These are phyloP conservation scores for Pseudocheirus occidentalis DNA, from an alignment of 2,797 vertebrate genomes.

Conservation along the genomic window DNA sequence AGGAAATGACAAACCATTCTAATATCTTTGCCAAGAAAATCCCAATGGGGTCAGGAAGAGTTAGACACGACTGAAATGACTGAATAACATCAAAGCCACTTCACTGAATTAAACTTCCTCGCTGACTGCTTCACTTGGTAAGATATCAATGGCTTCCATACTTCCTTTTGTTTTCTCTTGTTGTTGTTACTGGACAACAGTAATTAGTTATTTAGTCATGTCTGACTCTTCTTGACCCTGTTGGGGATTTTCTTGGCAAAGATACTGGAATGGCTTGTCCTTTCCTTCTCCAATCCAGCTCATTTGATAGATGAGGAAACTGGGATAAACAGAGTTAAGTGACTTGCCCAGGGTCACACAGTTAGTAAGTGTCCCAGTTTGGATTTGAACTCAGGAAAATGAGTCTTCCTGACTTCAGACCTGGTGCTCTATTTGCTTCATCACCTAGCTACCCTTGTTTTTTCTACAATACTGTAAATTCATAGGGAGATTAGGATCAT, in stretches of 20 bases:
- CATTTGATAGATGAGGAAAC: not conserved
- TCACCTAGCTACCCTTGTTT: not conserved
- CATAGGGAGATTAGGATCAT: not conserved
- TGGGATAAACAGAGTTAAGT: not conserved
- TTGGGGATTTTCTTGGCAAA: not conserved
- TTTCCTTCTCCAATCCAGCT: not conserved
- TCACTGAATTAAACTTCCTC: not conserved
- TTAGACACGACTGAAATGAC: not conserved
- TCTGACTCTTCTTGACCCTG: not conserved
- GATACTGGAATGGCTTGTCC: too few relatives aligned
- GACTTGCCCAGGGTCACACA: not conserved
- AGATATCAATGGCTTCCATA: not conserved
- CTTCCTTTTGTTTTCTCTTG: not conserved
- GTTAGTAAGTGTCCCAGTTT: not conserved
- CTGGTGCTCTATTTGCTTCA: not conserved
- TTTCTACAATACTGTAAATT: not conserved
- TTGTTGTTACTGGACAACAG: too few relatives aligned
- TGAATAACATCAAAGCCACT: not conserved
- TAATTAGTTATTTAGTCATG: not conserved
- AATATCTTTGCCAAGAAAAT: not conserved
- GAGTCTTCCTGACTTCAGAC: not conserved
- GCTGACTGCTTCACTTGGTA: not conserved
- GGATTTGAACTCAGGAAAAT: not conserved
- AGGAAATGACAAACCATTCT: not conserved
- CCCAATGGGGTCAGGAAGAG: not conserved